These are phyloP conservation scores for Tokudaia tokunoshimensis DNA, from an alignment of 2,797 vertebrate species.

Conservation along the genomic window DNA sequence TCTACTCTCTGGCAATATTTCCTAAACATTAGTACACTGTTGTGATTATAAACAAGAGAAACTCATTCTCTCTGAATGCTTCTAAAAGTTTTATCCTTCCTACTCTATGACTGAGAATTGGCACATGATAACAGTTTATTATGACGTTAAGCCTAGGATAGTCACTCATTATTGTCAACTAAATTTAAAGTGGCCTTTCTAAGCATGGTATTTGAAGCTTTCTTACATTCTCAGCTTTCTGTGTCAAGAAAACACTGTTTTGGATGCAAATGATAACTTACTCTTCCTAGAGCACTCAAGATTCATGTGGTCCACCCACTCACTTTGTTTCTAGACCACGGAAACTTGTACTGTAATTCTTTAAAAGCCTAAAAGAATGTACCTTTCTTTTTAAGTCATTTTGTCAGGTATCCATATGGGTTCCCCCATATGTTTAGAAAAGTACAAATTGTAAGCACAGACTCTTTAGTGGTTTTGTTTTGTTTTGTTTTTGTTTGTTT, in stretches of 20 bases:
- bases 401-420: neutral
- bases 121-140: slow-evolving; percentile 35
- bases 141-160: slow-evolving; percentile 25
- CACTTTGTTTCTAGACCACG: slow-evolving; percentile 1
- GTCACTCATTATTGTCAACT: slow-evolving; percentile 4
- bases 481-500: neutral
- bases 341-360: neutral
- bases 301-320: neutral
- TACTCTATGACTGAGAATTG: neutral
- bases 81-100: slow-evolving; percentile 46
- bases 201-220: neutral
- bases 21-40: slow-evolving; percentile 49
- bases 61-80: slow-evolving; percentile 39
- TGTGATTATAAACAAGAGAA: slow-evolving; percentile 71
- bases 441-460: neutral
- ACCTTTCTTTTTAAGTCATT: slow-evolving; percentile 45
- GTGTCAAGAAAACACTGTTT: slow-evolving; percentile 40
- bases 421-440: neutral
- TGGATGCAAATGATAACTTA: slow-evolving; percentile 22
- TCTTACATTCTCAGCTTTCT: slow-evolving; percentile 39
- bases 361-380: slow-evolving; percentile 12
- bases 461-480: neutral
- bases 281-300: neutral
- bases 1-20: slow-evolving; percentile 68
- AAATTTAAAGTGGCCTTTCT: slow-evolving; percentile 58